Evolutionary conservation across 2,113 vertebrate genomes (phyloP).

Genomic region (Passer montanus): DNA sequence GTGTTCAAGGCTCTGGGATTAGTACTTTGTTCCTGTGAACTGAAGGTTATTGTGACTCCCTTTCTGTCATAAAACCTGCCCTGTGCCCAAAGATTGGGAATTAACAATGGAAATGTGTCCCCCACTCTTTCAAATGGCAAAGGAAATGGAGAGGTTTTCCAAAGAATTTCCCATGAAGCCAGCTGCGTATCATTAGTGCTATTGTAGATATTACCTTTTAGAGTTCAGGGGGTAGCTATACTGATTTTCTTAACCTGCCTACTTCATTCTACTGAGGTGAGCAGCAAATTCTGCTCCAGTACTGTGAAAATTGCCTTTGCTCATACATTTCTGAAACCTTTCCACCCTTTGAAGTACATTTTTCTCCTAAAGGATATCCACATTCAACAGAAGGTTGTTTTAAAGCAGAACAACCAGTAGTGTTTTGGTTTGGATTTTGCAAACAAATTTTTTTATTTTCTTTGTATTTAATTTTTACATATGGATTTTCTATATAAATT

Average conservation of each 20-base stretch:
- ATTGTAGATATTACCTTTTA: background rate
- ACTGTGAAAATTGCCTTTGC: background rate
- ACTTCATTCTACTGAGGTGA: background rate
- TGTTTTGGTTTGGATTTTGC: conserved; percentile 30
- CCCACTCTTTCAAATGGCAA: background rate
- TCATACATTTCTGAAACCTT: background rate
- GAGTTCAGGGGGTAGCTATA: background rate
- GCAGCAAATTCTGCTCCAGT: background rate
- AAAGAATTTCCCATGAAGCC: background rate
- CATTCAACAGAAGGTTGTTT: background rate
- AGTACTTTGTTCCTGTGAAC: background rate
- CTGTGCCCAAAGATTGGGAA: background rate
- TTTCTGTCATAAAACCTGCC: background rate
- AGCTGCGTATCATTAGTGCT: background rate
- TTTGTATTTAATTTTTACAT: background rate
- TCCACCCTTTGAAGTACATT: background rate
- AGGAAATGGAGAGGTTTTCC: background rate
- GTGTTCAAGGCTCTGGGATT: background rate
- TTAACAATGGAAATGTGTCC: background rate
- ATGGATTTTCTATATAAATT: background rate
- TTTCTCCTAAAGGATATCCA: conserved; percentile 7
- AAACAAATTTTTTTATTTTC: background rate
- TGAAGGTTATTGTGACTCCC: background rate
- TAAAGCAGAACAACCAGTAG: background rate
- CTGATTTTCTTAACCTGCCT: background rate